Conservation (phyloP, 2,888 invertebrate species). For the Drosophila kanekoi region DNA sequence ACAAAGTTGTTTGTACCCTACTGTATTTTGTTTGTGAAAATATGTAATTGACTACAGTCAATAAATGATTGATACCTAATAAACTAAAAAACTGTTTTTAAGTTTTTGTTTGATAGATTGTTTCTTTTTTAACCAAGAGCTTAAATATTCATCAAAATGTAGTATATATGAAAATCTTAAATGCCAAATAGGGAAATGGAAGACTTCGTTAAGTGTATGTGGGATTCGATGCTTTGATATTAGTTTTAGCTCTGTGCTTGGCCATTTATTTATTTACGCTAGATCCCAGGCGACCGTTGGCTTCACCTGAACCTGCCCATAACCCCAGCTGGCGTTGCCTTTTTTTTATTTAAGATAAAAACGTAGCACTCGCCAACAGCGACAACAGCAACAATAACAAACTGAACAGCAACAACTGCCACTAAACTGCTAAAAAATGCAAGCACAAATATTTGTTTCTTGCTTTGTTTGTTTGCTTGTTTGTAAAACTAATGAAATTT, state of each 20-base stretch:
- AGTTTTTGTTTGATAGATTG: no score
- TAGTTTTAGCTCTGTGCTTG: slow-evolving; percentile 23
- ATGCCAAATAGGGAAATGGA: no score
- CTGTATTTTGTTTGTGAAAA: neutral
- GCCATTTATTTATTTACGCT: slow-evolving; percentile 66
- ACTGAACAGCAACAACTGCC: slow-evolving; percentile 44
- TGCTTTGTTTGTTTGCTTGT: slow-evolving; percentile 79
- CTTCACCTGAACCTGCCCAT: slow-evolving; percentile 68
- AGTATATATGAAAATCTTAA: no score
- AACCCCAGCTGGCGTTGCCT: slow-evolving; percentile 64
- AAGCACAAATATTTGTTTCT: slow-evolving; percentile 78
- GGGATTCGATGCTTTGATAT: slow-evolving; percentile 32
- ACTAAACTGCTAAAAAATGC: slow-evolving; percentile 79
- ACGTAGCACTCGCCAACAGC: slow-evolving; percentile 40
- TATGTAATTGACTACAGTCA: no score
- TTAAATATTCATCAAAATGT: no score
- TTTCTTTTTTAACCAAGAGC: no score
- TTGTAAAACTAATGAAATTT: slow-evolving; percentile 78
- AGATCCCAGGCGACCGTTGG: slow-evolving; percentile 65
- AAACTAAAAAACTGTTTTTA: no score
- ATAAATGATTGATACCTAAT: neutral
- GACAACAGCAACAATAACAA: slow-evolving; percentile 28
- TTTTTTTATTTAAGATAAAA: slow-evolving; percentile 56
- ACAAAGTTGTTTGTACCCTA: neutral
- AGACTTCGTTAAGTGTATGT: slow-evolving; percentile 28